A percentile compares a stretch with the other conserved stretches of the same genome.
phyloP scores from a whole-genome alignment of 2,797 vertebrate genomes.

The Poliocrania exsul region DNA sequence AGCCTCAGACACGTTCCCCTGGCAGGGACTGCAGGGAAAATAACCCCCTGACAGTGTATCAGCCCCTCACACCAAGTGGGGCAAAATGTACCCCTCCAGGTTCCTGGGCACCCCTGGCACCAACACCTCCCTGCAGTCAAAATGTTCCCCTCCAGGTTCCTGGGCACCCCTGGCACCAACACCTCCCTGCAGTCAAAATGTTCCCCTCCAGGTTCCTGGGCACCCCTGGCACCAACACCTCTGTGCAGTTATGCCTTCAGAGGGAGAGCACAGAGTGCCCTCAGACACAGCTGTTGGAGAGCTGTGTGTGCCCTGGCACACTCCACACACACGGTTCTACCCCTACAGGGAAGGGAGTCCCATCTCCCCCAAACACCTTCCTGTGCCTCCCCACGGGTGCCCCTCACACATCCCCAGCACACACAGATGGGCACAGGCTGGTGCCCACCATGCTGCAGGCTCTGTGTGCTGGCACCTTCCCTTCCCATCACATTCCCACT shows the following conservation, averaged over 20 bases:
- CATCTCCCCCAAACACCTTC: constrained; percentile 4
- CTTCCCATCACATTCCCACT: neutral
- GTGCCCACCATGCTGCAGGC: neutral
- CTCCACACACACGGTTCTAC: neutral
- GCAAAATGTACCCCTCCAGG: neutral
- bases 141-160: neutral
- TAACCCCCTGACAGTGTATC: neutral
- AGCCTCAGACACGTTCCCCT: constrained; percentile 72
- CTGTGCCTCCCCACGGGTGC: neutral
- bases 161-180: accelerated
- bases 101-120: accelerated
- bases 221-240: neutral
- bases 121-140: neutral
- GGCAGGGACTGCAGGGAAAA: neutral
- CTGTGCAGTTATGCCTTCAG: neutral
- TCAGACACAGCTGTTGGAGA: neutral
- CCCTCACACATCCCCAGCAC: neutral
- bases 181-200: neutral
- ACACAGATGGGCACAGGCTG: constrained; percentile 6
- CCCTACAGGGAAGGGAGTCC: neutral
- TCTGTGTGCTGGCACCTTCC: constrained; percentile 7
- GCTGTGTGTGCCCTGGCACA: neutral
- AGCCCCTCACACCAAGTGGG: neutral
- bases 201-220: neutral
- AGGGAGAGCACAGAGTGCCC: neutral